Evolutionary conservation across 2,888 invertebrate genomes (phyloP).

Genomic region (Pelosia muscerda): DNA sequence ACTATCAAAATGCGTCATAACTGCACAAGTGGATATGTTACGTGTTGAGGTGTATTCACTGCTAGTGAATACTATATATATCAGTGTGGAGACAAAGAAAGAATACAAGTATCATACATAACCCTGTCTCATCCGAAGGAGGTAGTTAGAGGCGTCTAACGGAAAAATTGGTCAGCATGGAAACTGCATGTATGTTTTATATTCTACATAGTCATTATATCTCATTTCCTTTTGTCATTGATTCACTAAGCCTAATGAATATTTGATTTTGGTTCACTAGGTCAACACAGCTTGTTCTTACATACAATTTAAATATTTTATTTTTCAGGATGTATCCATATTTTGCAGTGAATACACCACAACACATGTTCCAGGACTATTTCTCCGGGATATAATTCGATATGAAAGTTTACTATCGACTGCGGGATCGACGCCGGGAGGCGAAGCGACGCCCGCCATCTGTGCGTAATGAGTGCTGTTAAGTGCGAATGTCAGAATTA

Average conservation of each 20-base stretch:
- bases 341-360: slow-evolving; percentile 35
- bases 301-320: neutral
- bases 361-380: slow-evolving; percentile 18
- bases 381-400: slow-evolving; percentile 30
- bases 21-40: slow-evolving; percentile 55
- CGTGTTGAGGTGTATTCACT: slow-evolving; percentile 29
- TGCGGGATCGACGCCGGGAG: slow-evolving; percentile 34
- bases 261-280: neutral
- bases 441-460: slow-evolving; percentile 45
- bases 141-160: no score
- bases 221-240: no score
- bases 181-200: no score
- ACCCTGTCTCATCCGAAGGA: no score
- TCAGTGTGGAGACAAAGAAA: no score
- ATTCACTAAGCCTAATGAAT: neutral
- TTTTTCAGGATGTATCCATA: neutral
- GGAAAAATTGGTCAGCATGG: no score
- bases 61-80: no score
- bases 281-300: neutral
- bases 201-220: neutral
- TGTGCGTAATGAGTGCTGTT: slow-evolving; percentile 42
- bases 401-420: slow-evolving; percentile 35
- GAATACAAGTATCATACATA: no score
- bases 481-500: slow-evolving; percentile 12
- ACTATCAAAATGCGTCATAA: slow-evolving; percentile 57